Conservation (phyloP, 2,888 invertebrate genomes). For the Cosmorhoe ocellata region DNA sequence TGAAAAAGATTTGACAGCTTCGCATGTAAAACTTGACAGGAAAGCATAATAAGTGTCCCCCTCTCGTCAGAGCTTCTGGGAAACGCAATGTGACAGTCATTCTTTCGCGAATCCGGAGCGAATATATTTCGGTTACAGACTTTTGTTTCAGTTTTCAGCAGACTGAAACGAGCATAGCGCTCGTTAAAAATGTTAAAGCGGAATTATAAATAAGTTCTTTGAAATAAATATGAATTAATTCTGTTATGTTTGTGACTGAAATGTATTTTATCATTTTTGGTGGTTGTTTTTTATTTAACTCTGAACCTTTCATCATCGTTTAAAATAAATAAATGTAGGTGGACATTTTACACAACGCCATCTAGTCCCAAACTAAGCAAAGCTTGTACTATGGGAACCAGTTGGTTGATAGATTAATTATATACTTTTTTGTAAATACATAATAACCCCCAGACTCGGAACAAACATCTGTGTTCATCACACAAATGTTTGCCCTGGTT, state of each 20-base stretch:
- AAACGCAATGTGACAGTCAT: slow-evolving; percentile 30
- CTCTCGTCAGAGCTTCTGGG: slow-evolving; percentile 38
- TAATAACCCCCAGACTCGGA: too few relatives aligned
- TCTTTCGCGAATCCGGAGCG: slow-evolving; percentile 26
- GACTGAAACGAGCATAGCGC: slow-evolving; percentile 8
- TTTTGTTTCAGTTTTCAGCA: slow-evolving; percentile 31
- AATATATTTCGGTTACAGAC: slow-evolving; percentile 26
- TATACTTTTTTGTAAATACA: too few relatives aligned
- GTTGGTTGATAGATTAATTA: too few relatives aligned
- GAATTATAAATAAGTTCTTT: slow-evolving; percentile 7
- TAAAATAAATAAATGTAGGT: too few relatives aligned
- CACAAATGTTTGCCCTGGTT: too few relatives aligned
- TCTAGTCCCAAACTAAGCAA: too few relatives aligned
- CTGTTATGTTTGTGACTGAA: background rate
- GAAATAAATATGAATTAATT: slow-evolving; percentile 8
- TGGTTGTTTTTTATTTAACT: too few relatives aligned
- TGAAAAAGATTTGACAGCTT: slow-evolving; percentile 29
- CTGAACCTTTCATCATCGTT: background rate
- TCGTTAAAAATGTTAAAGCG: slow-evolving; percentile 10
- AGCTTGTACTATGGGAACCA: too few relatives aligned
- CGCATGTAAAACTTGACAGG: slow-evolving; percentile 37
- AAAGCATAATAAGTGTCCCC: slow-evolving; percentile 36
- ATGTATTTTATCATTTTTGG: background rate
- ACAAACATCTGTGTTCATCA: too few relatives aligned
- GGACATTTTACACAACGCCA: too few relatives aligned